phyloP scores from a whole-genome alignment of 2,888 invertebrate genomes.

The Poecilus cupreus region DNA sequence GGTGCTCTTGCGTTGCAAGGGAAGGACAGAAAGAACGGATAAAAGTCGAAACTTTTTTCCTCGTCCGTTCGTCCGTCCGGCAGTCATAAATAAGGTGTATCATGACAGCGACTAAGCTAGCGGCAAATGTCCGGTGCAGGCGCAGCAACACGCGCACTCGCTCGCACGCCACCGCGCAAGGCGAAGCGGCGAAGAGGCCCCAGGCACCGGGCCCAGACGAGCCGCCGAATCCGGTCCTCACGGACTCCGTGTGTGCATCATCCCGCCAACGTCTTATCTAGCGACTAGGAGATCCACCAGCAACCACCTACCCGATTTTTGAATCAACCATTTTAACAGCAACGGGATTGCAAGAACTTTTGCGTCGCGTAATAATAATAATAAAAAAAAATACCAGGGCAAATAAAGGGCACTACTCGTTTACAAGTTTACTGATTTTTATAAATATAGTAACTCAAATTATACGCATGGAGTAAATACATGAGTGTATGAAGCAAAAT shows the following conservation, averaged over 20 bases:
- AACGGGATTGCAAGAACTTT: too few relatives aligned
- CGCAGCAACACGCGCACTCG: constrained; percentile 23
- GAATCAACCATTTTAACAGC: too few relatives aligned
- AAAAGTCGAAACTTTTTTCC: constrained; percentile 57
- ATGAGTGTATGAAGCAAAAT: too few relatives aligned
- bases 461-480: too few relatives aligned
- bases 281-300: too few relatives aligned
- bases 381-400: too few relatives aligned
- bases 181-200: neutral
- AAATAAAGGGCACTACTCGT: too few relatives aligned
- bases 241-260: neutral
- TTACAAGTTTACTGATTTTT: too few relatives aligned
- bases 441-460: too few relatives aligned
- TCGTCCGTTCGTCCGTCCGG: constrained; percentile 54
- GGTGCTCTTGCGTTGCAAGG: constrained; percentile 28
- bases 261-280: too few relatives aligned
- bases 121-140: constrained; percentile 55
- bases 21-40: constrained; percentile 31
- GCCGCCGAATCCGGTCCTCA: neutral
- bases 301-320: too few relatives aligned
- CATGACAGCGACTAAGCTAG: constrained; percentile 58
- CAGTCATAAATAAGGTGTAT: constrained; percentile 57
- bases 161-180: neutral
- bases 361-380: too few relatives aligned
- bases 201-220: neutral